These are phyloP conservation scores for Acanthosepion lycidas DNA, from an alignment of 2,888 invertebrate genomes.

Conservation along the genomic window DNA sequence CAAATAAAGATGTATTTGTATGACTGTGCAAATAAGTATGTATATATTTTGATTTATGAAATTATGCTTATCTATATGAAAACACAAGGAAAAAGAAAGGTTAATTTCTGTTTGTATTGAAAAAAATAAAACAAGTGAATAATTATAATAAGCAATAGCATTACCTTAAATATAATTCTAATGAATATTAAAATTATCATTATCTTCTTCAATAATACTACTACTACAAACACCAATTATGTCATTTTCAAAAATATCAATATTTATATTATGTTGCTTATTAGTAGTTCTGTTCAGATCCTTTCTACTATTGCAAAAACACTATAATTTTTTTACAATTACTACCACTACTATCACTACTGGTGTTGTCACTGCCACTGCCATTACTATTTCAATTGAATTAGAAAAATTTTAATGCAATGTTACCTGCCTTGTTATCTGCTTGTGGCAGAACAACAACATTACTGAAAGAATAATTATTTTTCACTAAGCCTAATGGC, in stretches of 20 bases:
- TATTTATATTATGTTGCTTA: background rate
- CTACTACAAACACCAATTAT: background rate
- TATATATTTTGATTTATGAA: background rate
- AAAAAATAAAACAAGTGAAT: background rate
- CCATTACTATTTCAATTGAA: background rate
- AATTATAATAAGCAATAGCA: background rate
- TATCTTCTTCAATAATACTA: background rate
- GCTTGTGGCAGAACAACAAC: constrained; percentile 33
- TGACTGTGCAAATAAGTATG: background rate
- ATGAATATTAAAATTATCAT: background rate
- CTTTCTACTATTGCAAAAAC: background rate
- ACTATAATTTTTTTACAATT: background rate
- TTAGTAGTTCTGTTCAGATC: background rate
- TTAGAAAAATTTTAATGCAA: background rate
- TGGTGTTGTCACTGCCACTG: constrained; percentile 11
- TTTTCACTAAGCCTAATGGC: constrained; percentile 12
- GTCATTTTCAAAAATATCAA: background rate
- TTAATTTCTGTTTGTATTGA: background rate
- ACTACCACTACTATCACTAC: background rate
- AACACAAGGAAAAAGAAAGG: background rate
- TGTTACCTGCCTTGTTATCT: constrained; percentile 33
- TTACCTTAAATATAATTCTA: background rate
- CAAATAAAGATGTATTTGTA: background rate
- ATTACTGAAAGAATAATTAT: background rate
- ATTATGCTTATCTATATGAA: background rate